These are phyloP conservation scores for Astreopora myriophthalma DNA, from an alignment of 64 coral and sea anemone species.

Conservation along the genomic window DNA sequence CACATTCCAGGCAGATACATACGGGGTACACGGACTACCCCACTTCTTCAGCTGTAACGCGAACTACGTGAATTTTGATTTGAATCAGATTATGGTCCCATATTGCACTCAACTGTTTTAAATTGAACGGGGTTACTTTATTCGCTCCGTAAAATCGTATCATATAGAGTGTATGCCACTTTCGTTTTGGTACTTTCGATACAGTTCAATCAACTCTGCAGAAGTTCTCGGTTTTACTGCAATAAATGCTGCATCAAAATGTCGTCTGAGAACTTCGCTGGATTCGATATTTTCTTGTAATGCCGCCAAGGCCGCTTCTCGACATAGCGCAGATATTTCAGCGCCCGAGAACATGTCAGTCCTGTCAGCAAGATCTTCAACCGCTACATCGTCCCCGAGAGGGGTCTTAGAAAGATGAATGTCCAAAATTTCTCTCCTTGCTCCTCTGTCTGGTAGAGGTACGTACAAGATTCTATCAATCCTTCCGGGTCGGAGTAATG, in stretches of 20 bases:
- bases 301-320: slow-evolving; percentile 75
- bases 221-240: slow-evolving; percentile 76
- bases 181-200: slow-evolving; percentile 74
- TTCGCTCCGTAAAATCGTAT: too few relatives aligned
- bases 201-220: slow-evolving; percentile 70
- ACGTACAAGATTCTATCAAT: slow-evolving; percentile 95
- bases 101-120: too few relatives aligned
- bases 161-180: slow-evolving; percentile 90
- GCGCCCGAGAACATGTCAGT: slow-evolving; percentile 90
- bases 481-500: slow-evolving; percentile 89
- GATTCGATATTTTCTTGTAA: slow-evolving; percentile 75
- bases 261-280: slow-evolving; percentile 26
- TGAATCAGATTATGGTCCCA: too few relatives aligned
- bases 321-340: slow-evolving; percentile 85
- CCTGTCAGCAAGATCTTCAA: slow-evolving; percentile 62
- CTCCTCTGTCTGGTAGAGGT: slow-evolving; percentile 77
- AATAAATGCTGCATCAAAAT: slow-evolving; percentile 74
- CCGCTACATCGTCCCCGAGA: slow-evolving; percentile 49
- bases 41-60: too few relatives aligned
- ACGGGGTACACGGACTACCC: too few relatives aligned
- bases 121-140: too few relatives aligned
- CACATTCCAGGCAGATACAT: too few relatives aligned
- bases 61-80: too few relatives aligned
- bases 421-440: slow-evolving; percentile 81
- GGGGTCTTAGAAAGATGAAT: slow-evolving; percentile 89